phyloP scores from a whole-genome alignment of 2,888 invertebrate species.

The Therioaphis trifolii region DNA sequence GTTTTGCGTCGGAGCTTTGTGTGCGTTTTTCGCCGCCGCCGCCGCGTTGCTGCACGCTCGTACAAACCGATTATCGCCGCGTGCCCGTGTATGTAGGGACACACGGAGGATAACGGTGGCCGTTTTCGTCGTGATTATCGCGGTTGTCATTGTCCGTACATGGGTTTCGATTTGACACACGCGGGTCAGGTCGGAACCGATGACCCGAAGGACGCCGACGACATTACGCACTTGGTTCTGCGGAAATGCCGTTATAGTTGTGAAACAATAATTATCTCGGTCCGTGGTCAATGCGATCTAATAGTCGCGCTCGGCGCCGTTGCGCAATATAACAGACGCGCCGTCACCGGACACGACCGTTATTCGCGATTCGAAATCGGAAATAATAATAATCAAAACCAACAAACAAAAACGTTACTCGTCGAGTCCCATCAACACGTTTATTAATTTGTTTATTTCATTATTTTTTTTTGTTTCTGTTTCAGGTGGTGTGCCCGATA shows the following conservation, averaged over 20 bases:
- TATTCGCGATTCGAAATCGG: background rate
- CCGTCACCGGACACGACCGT: background rate
- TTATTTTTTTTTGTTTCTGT: background rate
- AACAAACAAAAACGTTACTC: too few species aligned
- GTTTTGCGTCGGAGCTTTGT: conserved; percentile 3
- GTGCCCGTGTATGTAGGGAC: background rate
- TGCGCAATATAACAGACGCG: background rate
- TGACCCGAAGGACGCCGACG: conserved; percentile 35
- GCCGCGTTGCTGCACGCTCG: too few species aligned
- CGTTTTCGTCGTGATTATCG: background rate
- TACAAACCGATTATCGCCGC: too few species aligned
- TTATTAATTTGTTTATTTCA: background rate
- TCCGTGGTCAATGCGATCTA: background rate
- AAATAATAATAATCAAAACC: too few species aligned
- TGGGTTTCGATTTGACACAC: conserved; percentile 32
- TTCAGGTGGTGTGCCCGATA: background rate
- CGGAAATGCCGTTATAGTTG: background rate
- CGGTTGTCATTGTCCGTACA: too few species aligned
- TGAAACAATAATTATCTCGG: background rate
- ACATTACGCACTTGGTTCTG: conserved; percentile 19
- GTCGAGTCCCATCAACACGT: too few species aligned
- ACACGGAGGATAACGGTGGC: background rate
- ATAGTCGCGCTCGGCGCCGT: background rate
- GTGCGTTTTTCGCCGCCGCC: background rate
- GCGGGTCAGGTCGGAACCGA: conserved; percentile 10